These are phyloP conservation scores for Bombus confusus DNA, from an alignment of 1,140 invertebrate genomes.

Conservation along the genomic window DNA sequence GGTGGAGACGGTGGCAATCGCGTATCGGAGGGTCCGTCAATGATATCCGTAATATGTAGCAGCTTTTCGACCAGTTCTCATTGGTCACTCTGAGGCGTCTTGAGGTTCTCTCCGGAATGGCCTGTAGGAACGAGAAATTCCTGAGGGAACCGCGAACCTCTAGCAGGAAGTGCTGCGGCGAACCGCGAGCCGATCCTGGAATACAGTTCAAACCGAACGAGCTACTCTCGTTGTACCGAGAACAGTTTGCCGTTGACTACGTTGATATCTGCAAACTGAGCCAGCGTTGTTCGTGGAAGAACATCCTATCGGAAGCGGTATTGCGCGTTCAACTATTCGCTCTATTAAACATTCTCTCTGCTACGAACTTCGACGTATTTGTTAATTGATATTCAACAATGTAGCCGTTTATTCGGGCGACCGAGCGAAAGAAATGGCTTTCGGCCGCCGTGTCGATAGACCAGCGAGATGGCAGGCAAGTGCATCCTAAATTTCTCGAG, in stretches of 20 bases:
- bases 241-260: slow-evolving; percentile 84
- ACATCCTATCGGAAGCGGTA: background rate
- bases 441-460: background rate
- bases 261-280: background rate
- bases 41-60: background rate
- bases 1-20: no score
- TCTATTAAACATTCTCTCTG: background rate
- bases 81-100: slow-evolving; percentile 85
- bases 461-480: background rate
- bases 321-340: background rate
- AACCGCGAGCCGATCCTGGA: slow-evolving; percentile 89
- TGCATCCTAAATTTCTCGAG: background rate
- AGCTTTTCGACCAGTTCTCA: slow-evolving; percentile 79
- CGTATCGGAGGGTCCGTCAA: slow-evolving; percentile 63
- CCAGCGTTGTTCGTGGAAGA: background rate
- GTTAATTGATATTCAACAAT: background rate
- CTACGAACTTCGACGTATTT: no score
- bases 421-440: background rate
- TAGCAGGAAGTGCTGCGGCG: slow-evolving; percentile 92
- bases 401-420: background rate
- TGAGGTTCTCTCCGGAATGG: slow-evolving; percentile 76
- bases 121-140: slow-evolving; percentile 73
- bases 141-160: slow-evolving; percentile 88
- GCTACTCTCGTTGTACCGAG: slow-evolving; percentile 85
- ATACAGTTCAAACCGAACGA: slow-evolving; percentile 89